Base-by-base conservation (phyloP, 2,888 invertebrate species). In the Lasius fuliginosus region DNA sequence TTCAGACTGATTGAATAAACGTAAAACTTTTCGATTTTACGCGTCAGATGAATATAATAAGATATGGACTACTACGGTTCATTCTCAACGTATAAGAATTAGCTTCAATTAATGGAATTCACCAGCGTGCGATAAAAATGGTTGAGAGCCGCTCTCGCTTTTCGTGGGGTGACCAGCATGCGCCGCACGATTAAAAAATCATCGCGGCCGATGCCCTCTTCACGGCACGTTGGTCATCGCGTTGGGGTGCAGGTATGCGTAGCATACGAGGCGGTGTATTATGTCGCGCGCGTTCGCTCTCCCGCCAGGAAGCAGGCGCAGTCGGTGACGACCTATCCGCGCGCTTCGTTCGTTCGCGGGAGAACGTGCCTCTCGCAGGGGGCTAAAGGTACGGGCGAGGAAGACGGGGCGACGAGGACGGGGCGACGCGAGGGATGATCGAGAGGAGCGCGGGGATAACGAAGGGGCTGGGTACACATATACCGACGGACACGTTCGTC, bases 291-390 rank as follows among this genome's bases (percentile, higher is more conserved):
- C 88, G 87, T 86, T 27, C 30, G 12, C 15, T 71, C 58, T 86
- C 88, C 90, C 91, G 90, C 90, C 86, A 91, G 91, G 90, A 90
- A 90, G 86, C 90, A 81, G 88, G 86, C 91, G 91, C 86, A 90
- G 88, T 86, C 88, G 87, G 85, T 46, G 90, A 90, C 85, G 87
- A 84, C 82, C 42, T 83, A 85, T 82, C 87, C 86, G 90, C 86
- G 69, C 89, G 87, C 85, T 89, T 90, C 86, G 60, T 83, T 85
- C 77, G 90, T 76, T 81, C 75, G 53, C 53, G 67, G 60, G 83
- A 83, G 85, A 89, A 88, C 88, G 76, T 76, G 81, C 62, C 76
- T 62, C 81, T 71, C 49, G 53, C 68, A 27, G 53, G 77, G 42
- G 42, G 30, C 30, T 69, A 15, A 62, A 68, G n/a, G 53, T 40